Conservation (phyloP, 2,797 vertebrate species). For the Anas georgica region DNA sequence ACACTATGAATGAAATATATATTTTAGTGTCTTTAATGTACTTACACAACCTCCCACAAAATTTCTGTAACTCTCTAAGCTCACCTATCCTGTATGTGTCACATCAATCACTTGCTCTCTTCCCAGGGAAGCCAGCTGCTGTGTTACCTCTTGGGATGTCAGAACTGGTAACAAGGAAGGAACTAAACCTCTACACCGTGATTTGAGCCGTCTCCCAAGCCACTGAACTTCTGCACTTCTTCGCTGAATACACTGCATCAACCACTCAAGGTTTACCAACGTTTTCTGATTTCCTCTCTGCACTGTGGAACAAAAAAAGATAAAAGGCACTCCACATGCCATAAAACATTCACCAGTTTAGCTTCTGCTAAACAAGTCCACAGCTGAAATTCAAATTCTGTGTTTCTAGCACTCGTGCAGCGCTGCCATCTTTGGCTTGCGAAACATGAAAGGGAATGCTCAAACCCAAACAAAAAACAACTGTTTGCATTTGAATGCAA, state of each 20-base stretch:
- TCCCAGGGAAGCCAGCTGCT: constrained; percentile 53
- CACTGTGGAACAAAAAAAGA: not conserved
- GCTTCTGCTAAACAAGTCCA: not conserved
- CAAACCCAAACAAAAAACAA: constrained; percentile 22
- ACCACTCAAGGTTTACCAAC: not conserved
- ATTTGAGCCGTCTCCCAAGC: constrained; percentile 7
- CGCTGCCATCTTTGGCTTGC: not conserved
- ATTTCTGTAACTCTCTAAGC: constrained; percentile 69
- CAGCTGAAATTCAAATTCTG: not conserved
- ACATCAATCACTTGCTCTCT: constrained; percentile 71
- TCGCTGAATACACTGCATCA: not conserved
- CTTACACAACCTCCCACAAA: constrained; percentile 74
- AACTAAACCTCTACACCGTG: not conserved
- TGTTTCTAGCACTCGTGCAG: not conserved
- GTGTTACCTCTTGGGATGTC: constrained; percentile 55
- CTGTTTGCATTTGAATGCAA: not conserved
- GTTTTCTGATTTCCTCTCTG: not conserved
- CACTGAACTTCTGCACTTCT: not conserved
- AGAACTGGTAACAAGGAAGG: constrained; percentile 13
- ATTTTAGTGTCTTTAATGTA: constrained; percentile 72
- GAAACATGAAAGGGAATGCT: constrained; percentile 21
- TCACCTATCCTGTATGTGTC: constrained; percentile 72
- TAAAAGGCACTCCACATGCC: not conserved
- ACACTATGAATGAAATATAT: constrained; percentile 74
- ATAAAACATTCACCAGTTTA: not conserved